Base-by-base conservation (phyloP, 2,797 vertebrate genomes). In the Petrocephalus sullivani region DNA sequence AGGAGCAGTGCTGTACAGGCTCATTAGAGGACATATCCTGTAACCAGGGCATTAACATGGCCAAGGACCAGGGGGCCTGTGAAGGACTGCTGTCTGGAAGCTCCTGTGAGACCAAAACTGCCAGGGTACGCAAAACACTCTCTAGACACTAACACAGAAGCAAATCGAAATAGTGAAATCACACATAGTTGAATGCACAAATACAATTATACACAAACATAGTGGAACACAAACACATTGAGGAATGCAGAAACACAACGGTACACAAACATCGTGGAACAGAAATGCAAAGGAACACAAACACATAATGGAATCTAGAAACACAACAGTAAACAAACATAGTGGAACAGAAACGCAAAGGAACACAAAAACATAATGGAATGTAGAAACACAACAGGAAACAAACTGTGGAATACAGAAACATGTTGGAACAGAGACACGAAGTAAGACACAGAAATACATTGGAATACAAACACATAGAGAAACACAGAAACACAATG, bases 1-100 rank as follows among this genome's bases (percentile, higher is more conserved):
- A 96, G 92, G 95, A 96, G 57, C 96, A 97, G 90, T 99, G 98
- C 90, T 99, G 98, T 82, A 90, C 89, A 12, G 95, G 90, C 41
- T 92, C 93, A 7, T 57, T 94, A 86, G 92, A 91, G 88, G 94
- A 96, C 46, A 89, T 88, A 0, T 92, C 94, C 88, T 99, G 98
- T 0, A 89, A 94, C 0, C 90, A 90, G 0, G 98, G 98, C 37
- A 93, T 97, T 10, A 93, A 91, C 6, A 93, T 94, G 67, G 97
- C 96, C 87, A 94, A 5, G 0, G 90, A 81, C 2, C 93, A 89
- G 4, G 95, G 93, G 0, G 81, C 92, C 84, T 98, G 98, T 1
- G 90, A 96, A 41, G 28, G 67, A 0, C 88, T 93, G 0, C 89
- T 49, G 0, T 88, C 90, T 41, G 95, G 93, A 37, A 51, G 93